A percentile compares a stretch with the other conserved stretches of the same genome.
Evolutionary conservation across 2,113 vertebrate species (phyloP).

Genomic region (Alosa alosa): DNA sequence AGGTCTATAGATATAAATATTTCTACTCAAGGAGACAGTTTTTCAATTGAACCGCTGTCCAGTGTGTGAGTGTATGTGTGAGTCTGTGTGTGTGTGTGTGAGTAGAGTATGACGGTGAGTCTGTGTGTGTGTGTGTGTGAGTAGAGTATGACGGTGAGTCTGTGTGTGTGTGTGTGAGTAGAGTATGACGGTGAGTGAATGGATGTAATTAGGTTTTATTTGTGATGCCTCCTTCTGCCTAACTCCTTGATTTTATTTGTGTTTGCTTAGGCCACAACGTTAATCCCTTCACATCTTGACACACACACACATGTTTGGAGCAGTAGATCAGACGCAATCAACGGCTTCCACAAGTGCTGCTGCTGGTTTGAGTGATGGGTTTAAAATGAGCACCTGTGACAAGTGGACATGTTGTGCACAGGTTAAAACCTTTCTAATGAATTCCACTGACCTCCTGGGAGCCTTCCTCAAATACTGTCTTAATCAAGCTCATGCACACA

Average conservation of each 20-base stretch:
- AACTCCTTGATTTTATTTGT: conserved; percentile 8
- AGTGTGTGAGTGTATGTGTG: not conserved
- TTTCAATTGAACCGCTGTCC: not conserved
- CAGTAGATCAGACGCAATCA: not conserved
- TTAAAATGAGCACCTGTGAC: not conserved
- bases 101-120: not conserved
- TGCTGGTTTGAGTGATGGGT: not conserved
- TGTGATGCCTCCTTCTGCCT: not conserved
- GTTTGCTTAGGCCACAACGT: not conserved
- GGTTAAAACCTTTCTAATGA: conserved; percentile 37
- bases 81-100: not conserved
- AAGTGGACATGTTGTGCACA: conserved; percentile 19
- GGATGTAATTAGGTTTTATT: not conserved
- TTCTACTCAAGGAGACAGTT: not conserved
- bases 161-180: not conserved
- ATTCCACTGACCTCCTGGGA: conserved; percentile 26
- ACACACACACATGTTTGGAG: not conserved
- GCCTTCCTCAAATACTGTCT: conserved; percentile 22
- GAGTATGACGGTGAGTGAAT: not conserved
- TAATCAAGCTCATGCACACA: conserved; percentile 35
- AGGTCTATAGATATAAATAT: not conserved
- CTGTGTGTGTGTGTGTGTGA: conserved; percentile 4
- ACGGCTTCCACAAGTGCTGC: not conserved
- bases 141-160: not conserved
- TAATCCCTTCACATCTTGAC: not conserved